Evolutionary conservation across 2,888 invertebrate genomes (phyloP).

Genomic region (Pyrrhia umbra): DNA sequence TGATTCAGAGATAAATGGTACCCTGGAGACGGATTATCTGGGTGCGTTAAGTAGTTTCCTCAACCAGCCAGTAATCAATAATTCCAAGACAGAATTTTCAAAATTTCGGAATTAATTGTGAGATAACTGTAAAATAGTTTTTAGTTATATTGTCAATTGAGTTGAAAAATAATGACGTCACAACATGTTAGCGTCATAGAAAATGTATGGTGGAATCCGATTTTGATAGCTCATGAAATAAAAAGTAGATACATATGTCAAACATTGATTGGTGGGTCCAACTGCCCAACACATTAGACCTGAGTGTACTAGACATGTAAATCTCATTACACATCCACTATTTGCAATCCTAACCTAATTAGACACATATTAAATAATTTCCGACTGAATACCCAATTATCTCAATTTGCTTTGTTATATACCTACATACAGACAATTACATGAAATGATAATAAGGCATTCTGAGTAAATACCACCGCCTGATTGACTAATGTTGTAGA

Average conservation of each 20-base stretch:
- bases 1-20: too few relatives aligned
- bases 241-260: neutral
- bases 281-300: neutral
- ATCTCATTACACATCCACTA: neutral
- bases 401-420: neutral
- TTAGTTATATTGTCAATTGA: too few relatives aligned
- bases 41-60: too few relatives aligned
- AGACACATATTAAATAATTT: neutral
- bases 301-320: neutral
- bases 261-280: neutral
- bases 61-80: too few relatives aligned
- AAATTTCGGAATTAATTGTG: too few relatives aligned
- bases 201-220: neutral
- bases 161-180: too few relatives aligned
- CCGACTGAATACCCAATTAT: conserved; percentile 1
- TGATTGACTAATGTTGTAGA: neutral
- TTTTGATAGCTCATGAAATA: neutral
- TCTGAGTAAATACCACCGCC: neutral
- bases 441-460: neutral
- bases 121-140: too few relatives aligned
- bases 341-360: neutral
- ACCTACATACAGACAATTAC: neutral
- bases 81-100: too few relatives aligned
- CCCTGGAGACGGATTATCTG: too few relatives aligned
- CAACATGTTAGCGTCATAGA: too few relatives aligned